Base-by-base conservation (phyloP, 2,888 invertebrate species). In the Meghimatium bilineatum region DNA sequence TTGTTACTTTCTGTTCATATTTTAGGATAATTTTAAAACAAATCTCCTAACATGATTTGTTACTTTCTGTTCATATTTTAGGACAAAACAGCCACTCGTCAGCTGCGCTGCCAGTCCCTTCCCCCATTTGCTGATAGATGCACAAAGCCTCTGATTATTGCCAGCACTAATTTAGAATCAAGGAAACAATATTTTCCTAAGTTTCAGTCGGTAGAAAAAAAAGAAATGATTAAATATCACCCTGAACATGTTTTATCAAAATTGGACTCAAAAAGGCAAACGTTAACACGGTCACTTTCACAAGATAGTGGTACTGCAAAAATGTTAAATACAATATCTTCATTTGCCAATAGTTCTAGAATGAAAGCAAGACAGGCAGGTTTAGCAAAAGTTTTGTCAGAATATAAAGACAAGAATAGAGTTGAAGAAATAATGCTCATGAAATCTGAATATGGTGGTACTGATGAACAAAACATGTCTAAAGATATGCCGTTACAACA, bases 21-120 rank as follows among this genome's bases (percentile, higher is more conserved):
- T 44, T 44, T 44, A n/a, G n/a, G n/a, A n/a, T 44, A 8, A 5
- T 63, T 26, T 26, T n/a, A n/a, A 5, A n/a, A 63, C n/a, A 63
- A 32, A 12, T 44, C 44, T 72, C n/a, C 17, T 74, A 23, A 52
- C 44, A 52, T 74, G 17, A 52, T 74, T 74, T 49, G 32, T 74
- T 74, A 52, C 63, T 77, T 52, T 69, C 36, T 63, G 52, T 71
- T 81, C 44, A n/a, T 29, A n/a, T 60, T 72, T 63, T 81, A 81
- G 81, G 81, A 60, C 32, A 74, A 52, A 69, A 20, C 81, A 38
- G 60, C 56, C 34, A 74, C 49, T 23, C 72, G 74, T 12, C 72
- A 63, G 74, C 66, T 34, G 23, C 81, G 81, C 63, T 60, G 81
- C 74, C 72, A 81, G 44, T 81, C 81, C 60, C 81, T 81, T 36